Conservation (phyloP, 1,140 invertebrate genomes). For the Heliconius nattereri region DNA sequence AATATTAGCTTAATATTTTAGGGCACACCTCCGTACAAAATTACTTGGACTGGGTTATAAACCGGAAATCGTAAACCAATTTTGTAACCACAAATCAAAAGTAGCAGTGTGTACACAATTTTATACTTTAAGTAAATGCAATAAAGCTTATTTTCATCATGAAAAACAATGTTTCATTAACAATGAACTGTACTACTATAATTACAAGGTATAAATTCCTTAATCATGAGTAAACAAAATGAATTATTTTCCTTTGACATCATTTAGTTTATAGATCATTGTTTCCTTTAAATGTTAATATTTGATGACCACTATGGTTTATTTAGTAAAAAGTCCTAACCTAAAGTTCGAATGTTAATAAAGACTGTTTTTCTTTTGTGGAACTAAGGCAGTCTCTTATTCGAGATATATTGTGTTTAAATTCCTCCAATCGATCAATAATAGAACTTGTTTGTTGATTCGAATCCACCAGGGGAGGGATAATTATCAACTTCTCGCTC, state of each 20-base stretch:
- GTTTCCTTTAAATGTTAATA: background rate
- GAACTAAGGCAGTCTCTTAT: too few species aligned
- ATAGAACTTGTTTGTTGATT: too few species aligned
- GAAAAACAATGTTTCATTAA: background rate
- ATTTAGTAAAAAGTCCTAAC: background rate
- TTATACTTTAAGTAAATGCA: background rate
- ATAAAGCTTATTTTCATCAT: slow-evolving; percentile 5
- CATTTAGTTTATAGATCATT: background rate
- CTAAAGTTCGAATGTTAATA: too few species aligned
- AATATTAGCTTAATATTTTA: background rate
- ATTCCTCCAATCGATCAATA: background rate
- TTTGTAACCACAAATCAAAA: slow-evolving; percentile 39
- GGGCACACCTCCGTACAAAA: background rate
- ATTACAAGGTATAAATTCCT: background rate
- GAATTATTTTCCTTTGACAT: too few species aligned
- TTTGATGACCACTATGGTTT: background rate
- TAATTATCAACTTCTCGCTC: too few species aligned
- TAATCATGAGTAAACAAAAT: background rate
- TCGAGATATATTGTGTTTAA: background rate
- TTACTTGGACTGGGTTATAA: slow-evolving; percentile 31
- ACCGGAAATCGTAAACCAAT: slow-evolving; percentile 40
- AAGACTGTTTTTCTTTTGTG: too few species aligned
- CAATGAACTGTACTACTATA: background rate
- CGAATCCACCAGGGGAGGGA: background rate
- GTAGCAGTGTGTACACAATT: slow-evolving; percentile 22